Evolutionary conservation across 1,140 invertebrate genomes (phyloP).

Genomic region (Drosophila neocordata): DNA sequence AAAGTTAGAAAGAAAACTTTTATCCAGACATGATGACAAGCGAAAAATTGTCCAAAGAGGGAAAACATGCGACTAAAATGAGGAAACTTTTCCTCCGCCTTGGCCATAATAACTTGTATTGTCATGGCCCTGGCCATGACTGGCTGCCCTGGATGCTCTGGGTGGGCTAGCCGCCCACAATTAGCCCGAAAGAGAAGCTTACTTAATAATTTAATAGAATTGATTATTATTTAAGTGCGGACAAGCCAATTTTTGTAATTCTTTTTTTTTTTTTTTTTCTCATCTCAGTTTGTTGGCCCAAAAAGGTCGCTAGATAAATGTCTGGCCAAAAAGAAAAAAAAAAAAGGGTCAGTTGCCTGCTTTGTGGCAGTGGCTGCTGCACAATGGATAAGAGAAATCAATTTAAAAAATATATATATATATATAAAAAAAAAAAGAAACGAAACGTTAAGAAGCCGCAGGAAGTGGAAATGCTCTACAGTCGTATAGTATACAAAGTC

Average conservation of each 20-base stretch:
- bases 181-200: constrained; percentile 61
- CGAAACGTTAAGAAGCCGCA: constrained; percentile 47
- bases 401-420: constrained; percentile 51
- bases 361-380: constrained; percentile 24
- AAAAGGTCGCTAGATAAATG: constrained; percentile 64
- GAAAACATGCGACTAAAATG: constrained; percentile 50
- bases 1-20: constrained; percentile 63
- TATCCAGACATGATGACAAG: constrained; percentile 47
- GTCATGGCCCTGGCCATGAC: constrained; percentile 7
- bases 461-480: constrained; percentile 10
- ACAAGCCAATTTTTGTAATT: constrained; percentile 61
- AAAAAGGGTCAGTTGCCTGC: constrained; percentile 26
- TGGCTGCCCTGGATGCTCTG: not conserved
- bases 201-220: constrained; percentile 78
- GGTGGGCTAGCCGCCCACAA: constrained; percentile 46
- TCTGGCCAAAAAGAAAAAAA: constrained; percentile 28
- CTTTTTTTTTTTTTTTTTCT: no score
- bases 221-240: constrained; percentile 80
- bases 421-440: not conserved
- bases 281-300: not conserved
- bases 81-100: constrained; percentile 57
- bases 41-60: constrained; percentile 20
- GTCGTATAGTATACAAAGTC: constrained; percentile 3
- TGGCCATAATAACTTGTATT: constrained; percentile 57
- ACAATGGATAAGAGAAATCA: constrained; percentile 72